Conservation (phyloP, 2,888 invertebrate species). For the Tanytarsus gracilentus region DNA sequence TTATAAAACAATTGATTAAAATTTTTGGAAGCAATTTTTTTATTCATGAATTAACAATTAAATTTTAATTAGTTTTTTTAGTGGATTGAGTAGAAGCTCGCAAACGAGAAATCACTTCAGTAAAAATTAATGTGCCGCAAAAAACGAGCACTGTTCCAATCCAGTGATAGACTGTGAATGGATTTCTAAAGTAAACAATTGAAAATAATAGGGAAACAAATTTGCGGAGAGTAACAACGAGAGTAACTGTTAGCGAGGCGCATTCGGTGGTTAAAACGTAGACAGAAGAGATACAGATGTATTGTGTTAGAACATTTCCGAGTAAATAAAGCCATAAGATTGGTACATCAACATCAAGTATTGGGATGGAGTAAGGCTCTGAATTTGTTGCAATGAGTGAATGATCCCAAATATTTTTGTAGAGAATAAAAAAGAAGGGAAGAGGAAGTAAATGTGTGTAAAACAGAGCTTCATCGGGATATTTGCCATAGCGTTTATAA, state of each 20-base stretch:
- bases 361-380: slow-evolving; percentile 47
- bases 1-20: slow-evolving; percentile 27
- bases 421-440: slow-evolving; percentile 77
- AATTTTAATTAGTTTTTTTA: slow-evolving; percentile 30
- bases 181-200: slow-evolving; percentile 84
- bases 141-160: slow-evolving; percentile 84
- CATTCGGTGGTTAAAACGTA: slow-evolving; percentile 91
- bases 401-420: slow-evolving; percentile 68
- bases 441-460: slow-evolving; percentile 85
- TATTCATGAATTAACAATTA: slow-evolving; percentile 32
- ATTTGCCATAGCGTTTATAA: slow-evolving; percentile 77
- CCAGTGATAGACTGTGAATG: slow-evolving; percentile 88
- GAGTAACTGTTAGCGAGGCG: slow-evolving; percentile 85
- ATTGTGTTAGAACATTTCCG: slow-evolving; percentile 82
- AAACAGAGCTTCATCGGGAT: slow-evolving; percentile 79
- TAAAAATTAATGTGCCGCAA: slow-evolving; percentile 84
- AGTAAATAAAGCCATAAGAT: slow-evolving; percentile 66
- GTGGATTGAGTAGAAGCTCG: neutral
- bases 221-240: slow-evolving; percentile 92
- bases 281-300: slow-evolving; percentile 88
- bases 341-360: slow-evolving; percentile 57
- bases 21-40: slow-evolving; percentile 24
- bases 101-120: slow-evolving; percentile 59
- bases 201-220: slow-evolving; percentile 93
- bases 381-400: slow-evolving; percentile 61